Evolutionary conservation across 1,140 invertebrate species (phyloP).

Genomic region (Bombyx mori): ASM3026992v2 NC_085124.1:8580501-8581000

Average conservation of each 20-base stretch:
- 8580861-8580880: too few relatives aligned
- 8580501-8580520: constrained; percentile 47
- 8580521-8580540: constrained; percentile 57
- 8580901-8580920: too few relatives aligned
- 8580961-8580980: too few relatives aligned
- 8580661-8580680: background rate
- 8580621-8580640: constrained; percentile 63
- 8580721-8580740: too few relatives aligned
- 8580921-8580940: too few relatives aligned
- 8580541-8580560: constrained; percentile 38
- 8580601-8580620: constrained; percentile 34
- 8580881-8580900: too few relatives aligned
- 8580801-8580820: constrained; percentile 8
- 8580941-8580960: too few relatives aligned
- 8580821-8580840: background rate
- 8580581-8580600: background rate
- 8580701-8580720: too few relatives aligned
- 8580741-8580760: too few relatives aligned
- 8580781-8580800: background rate
- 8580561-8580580: background rate
- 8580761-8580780: background rate
- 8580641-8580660: constrained; percentile 56
- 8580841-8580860: too few relatives aligned
- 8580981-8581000: too few relatives aligned
- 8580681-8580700: too few relatives aligned